These are phyloP conservation scores for Blastobasis adustella DNA, from an alignment of 2,888 invertebrate genomes.

Conservation along the genomic window DNA sequence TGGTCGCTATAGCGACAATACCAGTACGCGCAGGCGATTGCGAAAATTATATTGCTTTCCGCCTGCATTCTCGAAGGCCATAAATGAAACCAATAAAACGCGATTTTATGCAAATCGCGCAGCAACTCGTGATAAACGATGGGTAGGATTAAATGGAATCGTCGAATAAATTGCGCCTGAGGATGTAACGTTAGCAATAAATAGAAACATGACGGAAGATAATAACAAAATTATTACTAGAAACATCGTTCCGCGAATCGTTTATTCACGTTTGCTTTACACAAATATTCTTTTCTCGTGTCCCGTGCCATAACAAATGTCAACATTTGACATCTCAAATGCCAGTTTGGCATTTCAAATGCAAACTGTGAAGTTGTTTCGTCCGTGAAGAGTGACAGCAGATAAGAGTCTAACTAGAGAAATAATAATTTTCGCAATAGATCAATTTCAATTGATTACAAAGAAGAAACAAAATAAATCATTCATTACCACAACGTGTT, in stretches of 20 bases:
- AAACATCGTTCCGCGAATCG: too few relatives aligned
- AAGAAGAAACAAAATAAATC: neutral
- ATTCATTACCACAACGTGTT: neutral
- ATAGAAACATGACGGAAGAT: too few relatives aligned
- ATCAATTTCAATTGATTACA: neutral
- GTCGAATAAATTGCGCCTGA: neutral
- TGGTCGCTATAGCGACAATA: constrained; percentile 33
- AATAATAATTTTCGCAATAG: neutral
- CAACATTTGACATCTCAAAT: too few relatives aligned
- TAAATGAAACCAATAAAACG: constrained; percentile 5
- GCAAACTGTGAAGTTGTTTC: too few relatives aligned
- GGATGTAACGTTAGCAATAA: too few relatives aligned
- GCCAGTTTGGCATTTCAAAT: too few relatives aligned
- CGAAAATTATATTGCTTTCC: constrained; percentile 27
- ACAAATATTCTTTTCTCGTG: too few relatives aligned
- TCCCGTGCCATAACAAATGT: too few relatives aligned
- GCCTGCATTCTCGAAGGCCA: constrained; percentile 18
- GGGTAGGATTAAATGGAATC: neutral
- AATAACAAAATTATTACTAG: too few relatives aligned
- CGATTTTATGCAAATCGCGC: constrained; percentile 4
- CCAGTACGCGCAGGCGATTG: constrained; percentile 21
- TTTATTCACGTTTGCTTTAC: too few relatives aligned
- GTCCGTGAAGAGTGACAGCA: too few relatives aligned
- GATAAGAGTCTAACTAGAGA: too few relatives aligned
- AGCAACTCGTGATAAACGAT: neutral